Evolutionary conservation across 2,113 vertebrate genomes (phyloP).

Genomic region (Megaleporinus macrocephalus): DNA sequence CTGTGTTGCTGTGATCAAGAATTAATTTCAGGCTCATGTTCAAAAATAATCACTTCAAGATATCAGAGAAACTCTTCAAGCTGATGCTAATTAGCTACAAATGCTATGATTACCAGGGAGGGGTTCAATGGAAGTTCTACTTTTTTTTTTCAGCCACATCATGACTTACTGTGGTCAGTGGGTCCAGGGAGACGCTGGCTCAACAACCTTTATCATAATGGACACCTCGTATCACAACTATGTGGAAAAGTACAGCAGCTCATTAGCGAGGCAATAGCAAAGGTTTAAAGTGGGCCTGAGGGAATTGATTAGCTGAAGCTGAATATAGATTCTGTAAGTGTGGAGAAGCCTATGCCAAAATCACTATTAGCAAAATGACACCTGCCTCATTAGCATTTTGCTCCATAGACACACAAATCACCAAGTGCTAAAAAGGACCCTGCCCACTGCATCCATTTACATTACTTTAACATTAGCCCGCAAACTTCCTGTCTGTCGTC

Average conservation of each 20-base stretch:
- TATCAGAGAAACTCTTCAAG: not conserved
- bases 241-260: not conserved
- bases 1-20: not conserved
- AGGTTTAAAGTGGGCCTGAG: not conserved
- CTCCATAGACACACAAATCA: not conserved
- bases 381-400: not conserved
- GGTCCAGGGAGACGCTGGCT: not conserved
- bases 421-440: not conserved
- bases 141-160: not conserved
- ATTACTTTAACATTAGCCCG: not conserved
- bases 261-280: slow-evolving; percentile 12
- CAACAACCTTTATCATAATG: not conserved
- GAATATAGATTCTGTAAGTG: not conserved
- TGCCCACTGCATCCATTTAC: not conserved
- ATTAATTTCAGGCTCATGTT: not conserved
- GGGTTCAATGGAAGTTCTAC: not conserved
- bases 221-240: not conserved
- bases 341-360: slow-evolving; percentile 1
- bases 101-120: not conserved
- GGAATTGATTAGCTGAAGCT: not conserved
- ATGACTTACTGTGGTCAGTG: not conserved
- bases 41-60: not conserved
- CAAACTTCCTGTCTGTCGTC: not conserved
- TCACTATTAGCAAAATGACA: slow-evolving; percentile 2
- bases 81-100: not conserved